Conservation (phyloP, 2,113 vertebrate species). For the Azemiops feae region DNA sequence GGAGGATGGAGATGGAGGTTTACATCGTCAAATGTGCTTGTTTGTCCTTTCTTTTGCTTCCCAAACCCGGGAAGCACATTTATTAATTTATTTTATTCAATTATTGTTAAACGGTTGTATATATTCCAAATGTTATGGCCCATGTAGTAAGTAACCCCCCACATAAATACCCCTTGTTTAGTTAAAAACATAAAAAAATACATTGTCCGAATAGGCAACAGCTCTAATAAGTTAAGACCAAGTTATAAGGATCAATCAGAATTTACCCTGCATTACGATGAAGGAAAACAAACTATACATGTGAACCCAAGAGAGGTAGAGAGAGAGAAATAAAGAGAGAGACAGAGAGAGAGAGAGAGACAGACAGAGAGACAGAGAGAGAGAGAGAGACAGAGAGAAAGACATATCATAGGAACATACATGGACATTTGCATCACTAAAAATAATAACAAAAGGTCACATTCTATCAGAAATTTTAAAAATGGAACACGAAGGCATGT, state of each 20-base stretch:
- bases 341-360: not conserved
- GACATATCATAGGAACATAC: conserved; percentile 73
- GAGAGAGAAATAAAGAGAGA: not conserved
- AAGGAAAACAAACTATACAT: conserved; percentile 82
- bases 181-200: conserved; percentile 76
- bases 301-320: conserved; percentile 61
- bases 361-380: not conserved
- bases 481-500: conserved; percentile 73
- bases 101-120: conserved; percentile 70
- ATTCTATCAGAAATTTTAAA: conserved; percentile 80
- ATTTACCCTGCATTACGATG: conserved; percentile 83
- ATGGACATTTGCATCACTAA: conserved; percentile 83
- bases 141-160: conserved; percentile 73
- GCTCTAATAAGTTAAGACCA: conserved; percentile 84
- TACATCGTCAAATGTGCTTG: conserved; percentile 82
- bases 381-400: not conserved
- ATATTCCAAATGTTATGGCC: conserved; percentile 73
- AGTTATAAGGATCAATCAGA: conserved; percentile 78
- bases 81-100: not conserved
- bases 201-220: conserved; percentile 76
- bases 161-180: conserved; percentile 77
- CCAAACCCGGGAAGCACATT: not conserved
- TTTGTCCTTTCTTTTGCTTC: conserved; percentile 46
- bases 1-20: conserved; percentile 70
- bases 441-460: conserved; percentile 81